Evolutionary conservation across 2,888 invertebrate genomes (phyloP).

Genomic region (Lordiphosa fenestrarum): DNA sequence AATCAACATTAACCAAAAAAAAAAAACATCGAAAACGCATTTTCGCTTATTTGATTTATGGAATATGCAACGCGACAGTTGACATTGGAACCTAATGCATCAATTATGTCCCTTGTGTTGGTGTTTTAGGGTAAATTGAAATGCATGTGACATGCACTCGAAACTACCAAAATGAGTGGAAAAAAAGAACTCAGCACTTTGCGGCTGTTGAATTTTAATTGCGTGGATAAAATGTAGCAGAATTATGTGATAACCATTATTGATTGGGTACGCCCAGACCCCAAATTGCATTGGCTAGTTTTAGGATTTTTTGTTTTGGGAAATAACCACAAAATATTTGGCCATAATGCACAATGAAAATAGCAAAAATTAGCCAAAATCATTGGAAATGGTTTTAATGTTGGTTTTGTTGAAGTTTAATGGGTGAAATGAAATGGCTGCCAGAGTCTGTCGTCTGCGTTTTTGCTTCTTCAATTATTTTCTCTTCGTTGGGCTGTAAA

Average conservation of each 20-base stretch:
- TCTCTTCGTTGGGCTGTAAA: constrained; percentile 34
- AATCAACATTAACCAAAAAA: constrained; percentile 52
- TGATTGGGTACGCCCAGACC: constrained; percentile 31
- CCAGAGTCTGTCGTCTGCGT: background rate
- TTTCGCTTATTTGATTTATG: constrained; percentile 70
- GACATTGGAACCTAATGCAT: constrained; percentile 65
- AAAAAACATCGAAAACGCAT: constrained; percentile 68
- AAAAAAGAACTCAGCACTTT: constrained; percentile 35
- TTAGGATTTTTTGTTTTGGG: constrained; percentile 3
- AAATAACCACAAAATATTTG: constrained; percentile 40
- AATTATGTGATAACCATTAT: constrained; percentile 39
- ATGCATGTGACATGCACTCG: constrained; percentile 30
- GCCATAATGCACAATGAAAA: constrained; percentile 37
- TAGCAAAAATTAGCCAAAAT: constrained; percentile 42
- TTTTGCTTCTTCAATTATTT: background rate
- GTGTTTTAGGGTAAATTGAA: constrained; percentile 43
- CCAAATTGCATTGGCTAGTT: constrained; percentile 48
- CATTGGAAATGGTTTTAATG: constrained; percentile 14
- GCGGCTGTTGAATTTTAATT: constrained; percentile 59
- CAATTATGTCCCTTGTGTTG: constrained; percentile 56
- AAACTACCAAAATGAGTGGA: constrained; percentile 17
- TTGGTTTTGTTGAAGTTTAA: too few relatives aligned
- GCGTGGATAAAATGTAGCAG: constrained; percentile 39
- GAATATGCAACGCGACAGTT: constrained; percentile 53
- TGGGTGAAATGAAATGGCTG: background rate